Conservation (phyloP, 2,888 invertebrate species). For the Zelleria hepariella region DNA sequence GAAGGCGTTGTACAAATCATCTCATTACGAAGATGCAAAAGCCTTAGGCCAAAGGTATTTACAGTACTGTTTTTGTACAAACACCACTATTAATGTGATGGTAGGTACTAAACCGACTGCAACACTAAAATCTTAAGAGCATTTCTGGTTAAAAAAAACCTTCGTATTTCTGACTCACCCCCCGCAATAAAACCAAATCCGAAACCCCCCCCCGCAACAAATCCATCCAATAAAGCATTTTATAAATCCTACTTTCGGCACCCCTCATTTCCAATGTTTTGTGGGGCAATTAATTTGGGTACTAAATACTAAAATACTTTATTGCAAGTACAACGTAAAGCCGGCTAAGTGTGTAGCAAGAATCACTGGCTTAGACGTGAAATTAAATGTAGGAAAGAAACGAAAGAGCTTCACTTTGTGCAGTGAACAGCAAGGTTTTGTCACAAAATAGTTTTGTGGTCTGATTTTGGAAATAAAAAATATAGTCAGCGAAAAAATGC, state of each 20-base stretch:
- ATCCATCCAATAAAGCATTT: slow-evolving; percentile 30
- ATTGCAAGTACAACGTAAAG: slow-evolving; percentile 33
- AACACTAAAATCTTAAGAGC: not conserved
- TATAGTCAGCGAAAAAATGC: too few species aligned
- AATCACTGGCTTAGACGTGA: not conserved
- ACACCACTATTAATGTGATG: too few species aligned
- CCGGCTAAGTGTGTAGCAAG: slow-evolving; percentile 10
- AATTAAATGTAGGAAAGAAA: not conserved
- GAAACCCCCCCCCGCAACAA: not conserved
- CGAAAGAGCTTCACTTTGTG: not conserved
- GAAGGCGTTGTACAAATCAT: too few species aligned
- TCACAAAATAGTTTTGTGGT: too few species aligned
- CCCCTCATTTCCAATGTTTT: slow-evolving; percentile 22
- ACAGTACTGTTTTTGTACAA: too few species aligned
- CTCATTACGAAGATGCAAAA: too few species aligned
- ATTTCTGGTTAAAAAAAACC: not conserved
- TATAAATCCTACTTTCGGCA: slow-evolving; percentile 26
- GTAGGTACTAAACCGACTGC: too few species aligned
- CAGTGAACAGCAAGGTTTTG: too few species aligned
- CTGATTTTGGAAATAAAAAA: not conserved
- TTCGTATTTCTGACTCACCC: not conserved
- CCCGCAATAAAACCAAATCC: not conserved
- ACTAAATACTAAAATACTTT: slow-evolving; percentile 61
- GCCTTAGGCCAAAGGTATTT: too few species aligned
- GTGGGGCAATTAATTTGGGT: slow-evolving; percentile 51